A percentile compares a stretch with the other conserved stretches of the same genome.
phyloP scores from a whole-genome alignment of 2,113 vertebrate species.

The Neodontobutis hainanensis region DNA sequence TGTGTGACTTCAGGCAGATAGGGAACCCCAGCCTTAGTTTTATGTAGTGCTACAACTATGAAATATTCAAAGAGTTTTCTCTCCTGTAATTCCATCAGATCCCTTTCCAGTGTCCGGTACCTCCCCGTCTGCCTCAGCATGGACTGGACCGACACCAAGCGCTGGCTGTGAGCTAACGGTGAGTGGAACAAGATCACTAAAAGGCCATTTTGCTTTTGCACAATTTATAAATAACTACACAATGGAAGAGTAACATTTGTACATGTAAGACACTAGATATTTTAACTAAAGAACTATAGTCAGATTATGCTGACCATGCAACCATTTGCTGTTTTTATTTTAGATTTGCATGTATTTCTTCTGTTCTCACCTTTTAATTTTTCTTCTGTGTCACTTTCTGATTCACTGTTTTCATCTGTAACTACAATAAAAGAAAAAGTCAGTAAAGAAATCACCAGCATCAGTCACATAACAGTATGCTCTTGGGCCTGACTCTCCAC shows the following conservation, averaged over 20 bases:
- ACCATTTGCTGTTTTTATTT: background rate
- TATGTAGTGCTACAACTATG: slow-evolving; percentile 91
- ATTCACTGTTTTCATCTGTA: slow-evolving; percentile 97
- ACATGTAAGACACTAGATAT: too few species aligned
- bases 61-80: slow-evolving; percentile 96
- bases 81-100: slow-evolving; percentile 88
- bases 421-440: slow-evolving; percentile 67
- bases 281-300: too few species aligned
- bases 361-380: slow-evolving; percentile 89
- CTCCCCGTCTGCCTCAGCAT: slow-evolving; percentile 87
- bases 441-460: slow-evolving; percentile 8
- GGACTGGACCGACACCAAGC: slow-evolving; percentile 91
- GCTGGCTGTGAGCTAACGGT: slow-evolving; percentile 88
- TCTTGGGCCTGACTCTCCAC: too few species aligned
- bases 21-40: slow-evolving; percentile 88
- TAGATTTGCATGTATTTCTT: background rate
- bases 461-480: slow-evolving; percentile 13
- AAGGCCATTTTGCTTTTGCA: background rate
- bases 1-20: slow-evolving; percentile 94
- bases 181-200: background rate
- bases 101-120: slow-evolving; percentile 86
- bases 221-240: background rate
- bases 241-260: too few species aligned
- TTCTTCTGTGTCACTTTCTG: slow-evolving; percentile 95
- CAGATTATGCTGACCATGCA: background rate